These are phyloP conservation scores for Hirtodrosophila trivittata DNA, from an alignment of 2,888 invertebrate genomes.

Conservation along the genomic window DNA sequence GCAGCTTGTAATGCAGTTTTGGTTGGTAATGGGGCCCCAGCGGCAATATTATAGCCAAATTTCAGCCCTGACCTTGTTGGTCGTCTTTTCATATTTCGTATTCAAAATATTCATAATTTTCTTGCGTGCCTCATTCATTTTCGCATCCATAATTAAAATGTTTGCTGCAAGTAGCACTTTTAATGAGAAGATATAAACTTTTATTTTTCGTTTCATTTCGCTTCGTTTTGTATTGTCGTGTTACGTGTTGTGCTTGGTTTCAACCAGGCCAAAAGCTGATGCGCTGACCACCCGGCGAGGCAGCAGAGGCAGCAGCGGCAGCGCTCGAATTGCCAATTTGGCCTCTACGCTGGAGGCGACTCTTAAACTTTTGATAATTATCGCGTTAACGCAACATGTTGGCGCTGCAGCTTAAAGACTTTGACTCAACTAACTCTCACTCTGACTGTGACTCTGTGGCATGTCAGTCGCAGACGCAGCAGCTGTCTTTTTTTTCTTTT, in stretches of 20 bases:
- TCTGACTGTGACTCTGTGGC: conserved; percentile 4
- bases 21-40: conserved; percentile 38
- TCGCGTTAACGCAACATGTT: conserved; percentile 78
- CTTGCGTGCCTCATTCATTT: conserved; percentile 40
- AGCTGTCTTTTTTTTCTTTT: conserved; percentile 14
- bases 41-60: conserved; percentile 37
- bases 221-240: neutral
- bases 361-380: conserved; percentile 74
- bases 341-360: conserved; percentile 41
- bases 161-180: conserved; percentile 68
- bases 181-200: conserved; percentile 49
- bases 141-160: conserved; percentile 75
- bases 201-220: neutral
- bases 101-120: conserved; percentile 24
- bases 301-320: conserved; percentile 4
- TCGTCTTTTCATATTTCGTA: conserved; percentile 16
- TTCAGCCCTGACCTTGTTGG: conserved; percentile 56
- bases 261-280: conserved; percentile 26
- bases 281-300: conserved; percentile 47
- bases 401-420: conserved; percentile 44
- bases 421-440: conserved; percentile 8
- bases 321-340: conserved; percentile 19
- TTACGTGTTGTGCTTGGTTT: neutral
- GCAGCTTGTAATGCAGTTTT: conserved; percentile 55
- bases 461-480: neutral